These are phyloP conservation scores for Chlamydotis undulata DNA, from an alignment of 2,113 vertebrate genomes.

Conservation along the genomic window DNA sequence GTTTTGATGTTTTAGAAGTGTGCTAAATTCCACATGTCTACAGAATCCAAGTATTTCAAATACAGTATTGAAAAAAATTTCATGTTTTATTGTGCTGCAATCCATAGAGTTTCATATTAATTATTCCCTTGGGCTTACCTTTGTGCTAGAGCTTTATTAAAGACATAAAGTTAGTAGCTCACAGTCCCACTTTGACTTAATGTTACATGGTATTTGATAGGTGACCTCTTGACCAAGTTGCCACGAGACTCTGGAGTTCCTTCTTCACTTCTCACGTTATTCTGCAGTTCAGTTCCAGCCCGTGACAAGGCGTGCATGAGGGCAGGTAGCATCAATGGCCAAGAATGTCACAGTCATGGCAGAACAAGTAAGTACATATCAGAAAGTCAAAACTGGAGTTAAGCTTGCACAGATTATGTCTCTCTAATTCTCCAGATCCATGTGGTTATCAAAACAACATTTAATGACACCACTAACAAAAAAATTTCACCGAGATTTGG, in stretches of 20 bases:
- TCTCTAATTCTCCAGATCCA: not conserved
- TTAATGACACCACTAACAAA: not conserved
- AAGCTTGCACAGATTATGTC: not conserved
- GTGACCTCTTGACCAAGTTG: not conserved
- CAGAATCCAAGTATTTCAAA: not conserved
- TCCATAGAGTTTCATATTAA: not conserved
- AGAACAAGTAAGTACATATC: slow-evolving; percentile 50
- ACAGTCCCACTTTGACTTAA: not conserved
- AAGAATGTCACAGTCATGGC: slow-evolving; percentile 47
- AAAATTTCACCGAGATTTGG: not conserved
- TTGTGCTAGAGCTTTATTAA: not conserved
- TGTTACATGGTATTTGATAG: not conserved
- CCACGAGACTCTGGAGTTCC: not conserved
- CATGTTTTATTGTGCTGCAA: not conserved
- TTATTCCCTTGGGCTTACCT: not conserved
- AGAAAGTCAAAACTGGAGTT: not conserved
- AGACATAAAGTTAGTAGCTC: not conserved
- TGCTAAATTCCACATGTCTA: not conserved
- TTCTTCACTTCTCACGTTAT: not conserved
- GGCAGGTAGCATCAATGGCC: slow-evolving; percentile 25
- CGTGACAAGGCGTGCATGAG: slow-evolving; percentile 30
- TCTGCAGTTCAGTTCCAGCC: slow-evolving; percentile 10
- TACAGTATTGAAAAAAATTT: not conserved
- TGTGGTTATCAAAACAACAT: not conserved
- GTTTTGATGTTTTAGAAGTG: not conserved